Evolutionary conservation across 1,140 invertebrate species (phyloP).

Genomic region (Oedothorax gibbosus): DNA sequence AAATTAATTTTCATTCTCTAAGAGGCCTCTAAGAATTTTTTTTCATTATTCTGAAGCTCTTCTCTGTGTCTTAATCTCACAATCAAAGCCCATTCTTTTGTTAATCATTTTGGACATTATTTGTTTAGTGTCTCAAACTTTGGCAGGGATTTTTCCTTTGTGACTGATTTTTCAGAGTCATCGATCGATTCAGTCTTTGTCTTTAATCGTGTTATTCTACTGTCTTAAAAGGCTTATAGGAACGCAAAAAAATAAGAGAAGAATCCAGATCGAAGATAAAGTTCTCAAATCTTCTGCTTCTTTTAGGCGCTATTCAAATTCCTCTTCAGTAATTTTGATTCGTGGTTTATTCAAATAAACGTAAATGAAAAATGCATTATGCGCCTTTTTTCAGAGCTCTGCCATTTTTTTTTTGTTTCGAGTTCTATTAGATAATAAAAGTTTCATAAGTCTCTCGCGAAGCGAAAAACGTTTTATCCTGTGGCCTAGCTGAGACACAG

Average conservation of each 20-base stretch:
- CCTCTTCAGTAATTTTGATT: constrained; percentile 14
- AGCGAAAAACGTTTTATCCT: neutral
- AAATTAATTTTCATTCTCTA: neutral
- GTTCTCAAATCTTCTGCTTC: neutral
- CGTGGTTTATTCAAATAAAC: constrained; percentile 28
- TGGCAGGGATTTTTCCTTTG: constrained; percentile 5
- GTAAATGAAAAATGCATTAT: constrained; percentile 1
- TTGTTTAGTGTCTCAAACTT: constrained; percentile 12
- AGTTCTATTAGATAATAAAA: constrained; percentile 12
- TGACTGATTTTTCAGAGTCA: neutral
- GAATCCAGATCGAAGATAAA: neutral
- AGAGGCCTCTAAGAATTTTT: neutral
- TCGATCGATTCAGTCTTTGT: constrained; percentile 16
- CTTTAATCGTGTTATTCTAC: constrained; percentile 36
- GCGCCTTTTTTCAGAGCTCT: too few species aligned
- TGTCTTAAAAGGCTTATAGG: constrained; percentile 14
- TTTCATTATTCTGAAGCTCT: neutral
- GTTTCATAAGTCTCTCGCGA: neutral
- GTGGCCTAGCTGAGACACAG: neutral
- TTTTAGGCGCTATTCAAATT: constrained; percentile 17
- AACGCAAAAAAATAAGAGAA: neutral
- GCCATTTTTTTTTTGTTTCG: neutral
- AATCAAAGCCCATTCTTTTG: neutral
- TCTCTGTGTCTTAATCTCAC: neutral
- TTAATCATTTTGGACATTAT: neutral